Evolutionary conservation across 1,140 invertebrate genomes (phyloP).

Genomic region (Philopotamus ludificatus): DNA sequence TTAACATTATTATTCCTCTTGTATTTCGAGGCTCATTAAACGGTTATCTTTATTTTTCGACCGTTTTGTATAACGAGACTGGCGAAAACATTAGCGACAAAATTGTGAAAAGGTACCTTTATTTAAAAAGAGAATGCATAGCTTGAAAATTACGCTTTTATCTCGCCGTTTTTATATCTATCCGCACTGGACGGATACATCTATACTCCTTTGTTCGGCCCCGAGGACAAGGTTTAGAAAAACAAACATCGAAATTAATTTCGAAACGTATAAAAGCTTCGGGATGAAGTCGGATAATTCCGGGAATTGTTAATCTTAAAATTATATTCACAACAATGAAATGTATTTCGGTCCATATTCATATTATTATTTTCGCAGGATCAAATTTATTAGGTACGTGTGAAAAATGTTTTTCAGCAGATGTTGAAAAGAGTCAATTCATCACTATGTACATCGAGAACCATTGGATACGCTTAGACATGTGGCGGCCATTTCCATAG

Average conservation of each 20-base stretch:
- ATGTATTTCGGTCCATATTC: too few species aligned
- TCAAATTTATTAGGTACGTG: too few species aligned
- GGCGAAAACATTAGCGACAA: not conserved
- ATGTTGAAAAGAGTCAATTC: too few species aligned
- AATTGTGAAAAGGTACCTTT: too few species aligned
- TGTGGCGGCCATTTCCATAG: conserved; percentile 36
- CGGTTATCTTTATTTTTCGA: not conserved
- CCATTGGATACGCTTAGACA: conserved; percentile 41
- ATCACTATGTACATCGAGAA: not conserved
- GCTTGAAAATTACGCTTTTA: not conserved
- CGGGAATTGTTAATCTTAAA: too few species aligned
- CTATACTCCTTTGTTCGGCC: not conserved
- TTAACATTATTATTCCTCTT: not conserved
- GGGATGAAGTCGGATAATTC: too few species aligned
- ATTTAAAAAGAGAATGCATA: too few species aligned
- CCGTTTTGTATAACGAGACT: too few species aligned
- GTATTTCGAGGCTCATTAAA: not conserved
- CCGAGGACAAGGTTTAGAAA: not conserved
- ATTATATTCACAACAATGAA: too few species aligned
- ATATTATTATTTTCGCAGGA: too few species aligned
- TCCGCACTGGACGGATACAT: not conserved
- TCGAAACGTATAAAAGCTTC: too few species aligned
- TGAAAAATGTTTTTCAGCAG: too few species aligned
- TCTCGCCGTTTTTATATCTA: not conserved
- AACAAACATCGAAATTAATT: not conserved